A percentile compares a stretch with the other conserved stretches of the same genome.
phyloP scores from a whole-genome alignment of 2,888 invertebrate genomes.

The Parnassius glacialis region DNA sequence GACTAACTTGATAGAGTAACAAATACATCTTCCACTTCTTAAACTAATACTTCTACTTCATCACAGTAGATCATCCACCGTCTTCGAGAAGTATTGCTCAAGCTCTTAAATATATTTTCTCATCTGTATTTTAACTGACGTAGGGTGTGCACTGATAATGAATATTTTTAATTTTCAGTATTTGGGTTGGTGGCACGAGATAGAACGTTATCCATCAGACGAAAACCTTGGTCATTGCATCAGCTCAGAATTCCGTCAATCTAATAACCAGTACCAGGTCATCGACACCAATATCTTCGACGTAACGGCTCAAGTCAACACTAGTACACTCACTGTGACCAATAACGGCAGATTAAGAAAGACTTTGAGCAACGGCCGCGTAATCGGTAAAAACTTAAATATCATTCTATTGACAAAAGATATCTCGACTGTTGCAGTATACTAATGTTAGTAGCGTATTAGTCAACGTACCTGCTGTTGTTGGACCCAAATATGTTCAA shows the following conservation, averaged over 20 bases:
- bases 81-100: no score
- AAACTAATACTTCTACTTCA: no score
- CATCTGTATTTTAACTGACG: no score
- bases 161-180: constrained; percentile 46
- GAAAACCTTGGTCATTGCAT: constrained; percentile 48
- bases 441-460: no score
- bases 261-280: constrained; percentile 42
- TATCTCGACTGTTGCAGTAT: no score
- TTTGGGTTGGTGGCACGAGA: constrained; percentile 67
- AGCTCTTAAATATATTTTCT: no score
- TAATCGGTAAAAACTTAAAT: constrained; percentile 33
- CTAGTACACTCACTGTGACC: constrained; percentile 42
- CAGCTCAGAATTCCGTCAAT: constrained; percentile 47
- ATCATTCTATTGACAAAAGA: neutral
- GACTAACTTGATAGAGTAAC: no score
- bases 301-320: constrained; percentile 37
- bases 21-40: no score
- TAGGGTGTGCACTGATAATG: neutral
- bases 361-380: constrained; percentile 38
- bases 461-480: no score
- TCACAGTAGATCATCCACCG: no score
- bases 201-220: constrained; percentile 56
- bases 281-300: constrained; percentile 50
- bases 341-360: constrained; percentile 49
- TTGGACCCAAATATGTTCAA: no score